Conservation (phyloP, 2,113 vertebrate genomes). For the Menidia beryllina region DNA sequence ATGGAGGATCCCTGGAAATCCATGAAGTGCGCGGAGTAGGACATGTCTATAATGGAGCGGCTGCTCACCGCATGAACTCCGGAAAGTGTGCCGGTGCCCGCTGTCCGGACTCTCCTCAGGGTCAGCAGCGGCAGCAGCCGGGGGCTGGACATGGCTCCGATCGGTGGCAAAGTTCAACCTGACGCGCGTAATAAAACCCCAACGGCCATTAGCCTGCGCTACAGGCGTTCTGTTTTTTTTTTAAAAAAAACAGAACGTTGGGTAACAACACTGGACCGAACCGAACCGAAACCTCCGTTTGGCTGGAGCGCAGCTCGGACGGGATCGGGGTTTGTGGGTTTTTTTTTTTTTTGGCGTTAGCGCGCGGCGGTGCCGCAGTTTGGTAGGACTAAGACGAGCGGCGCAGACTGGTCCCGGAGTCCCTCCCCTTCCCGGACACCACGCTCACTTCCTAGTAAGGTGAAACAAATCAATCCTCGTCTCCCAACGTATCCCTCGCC, state of each 20-base stretch:
- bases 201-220: constrained; percentile 60
- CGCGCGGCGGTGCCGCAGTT: constrained; percentile 28
- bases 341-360: constrained; percentile 36
- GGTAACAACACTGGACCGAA: no score
- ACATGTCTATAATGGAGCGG: constrained; percentile 90
- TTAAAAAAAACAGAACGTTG: no score
- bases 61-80: constrained; percentile 59
- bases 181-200: constrained; percentile 21
- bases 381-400: no score
- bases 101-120: constrained; percentile 37
- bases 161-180: constrained; percentile 80
- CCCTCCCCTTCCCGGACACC: constrained; percentile 98
- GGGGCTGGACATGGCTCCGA: constrained; percentile 63
- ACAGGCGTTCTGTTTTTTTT: constrained; percentile 8
- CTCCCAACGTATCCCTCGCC: constrained; percentile 61
- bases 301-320: no score
- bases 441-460: constrained; percentile 93
- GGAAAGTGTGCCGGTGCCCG: constrained; percentile 59
- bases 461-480: constrained; percentile 96
- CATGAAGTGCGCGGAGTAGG: constrained; percentile 93
- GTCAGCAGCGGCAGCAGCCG: constrained; percentile 23
- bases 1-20: constrained; percentile 92
- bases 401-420: constrained; percentile 74
- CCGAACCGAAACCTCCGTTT: no score
- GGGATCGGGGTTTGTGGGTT: no score